Base-by-base conservation (phyloP, 2,797 vertebrate species). In the Alfaro cultratus region DNA sequence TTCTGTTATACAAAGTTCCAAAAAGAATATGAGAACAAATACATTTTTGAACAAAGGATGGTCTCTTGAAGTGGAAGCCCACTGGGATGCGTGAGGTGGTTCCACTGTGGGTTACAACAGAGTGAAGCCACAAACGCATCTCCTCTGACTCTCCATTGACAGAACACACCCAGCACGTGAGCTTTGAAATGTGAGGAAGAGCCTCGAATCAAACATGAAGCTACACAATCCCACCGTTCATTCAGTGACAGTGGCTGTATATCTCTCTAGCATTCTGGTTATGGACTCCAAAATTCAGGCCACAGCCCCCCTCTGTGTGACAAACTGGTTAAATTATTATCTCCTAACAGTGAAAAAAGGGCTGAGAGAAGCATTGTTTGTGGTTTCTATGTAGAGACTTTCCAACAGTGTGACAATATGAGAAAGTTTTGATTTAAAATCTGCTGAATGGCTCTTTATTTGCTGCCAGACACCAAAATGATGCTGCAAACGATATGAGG, bases 21-120 rank as follows among this genome's bases (percentile, higher is more conserved):
- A 95, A 96, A 96, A 95, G 95, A 96, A 96, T 95, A 94, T 83
- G 92, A 96, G 95, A 96, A 96, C 95, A 96, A 95, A 96, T 93
- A 94, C 85, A 95, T 95, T 94, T 95, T 95, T 95, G 83, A 95
- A 96, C 95, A 95, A 95, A 95, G 94, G 91, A 93, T 80, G 72
- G 76, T 83, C 90, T 93, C 94, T 94, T 95, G 94, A 95, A 95
- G 93, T 92, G 89, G 83, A 91, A 90, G 88, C 89, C 93, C 88
- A 41, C 82, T 85, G 86, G 89, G 95, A 94, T 92, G 80, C 73
- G 81, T 79, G 91, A 95, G 93, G 94, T 96, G 94, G 93, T 93
- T 91, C 93, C 90, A 73, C 86, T 91, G 93, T 90, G 90, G 90
- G 83, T 93, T 87, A 88, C 84, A 90, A 88, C 85, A 85, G 82